These are phyloP conservation scores for Pseudomyrmex sp. DNA, from an alignment of 1,140 invertebrate genomes.

Conservation along the genomic window DNA sequence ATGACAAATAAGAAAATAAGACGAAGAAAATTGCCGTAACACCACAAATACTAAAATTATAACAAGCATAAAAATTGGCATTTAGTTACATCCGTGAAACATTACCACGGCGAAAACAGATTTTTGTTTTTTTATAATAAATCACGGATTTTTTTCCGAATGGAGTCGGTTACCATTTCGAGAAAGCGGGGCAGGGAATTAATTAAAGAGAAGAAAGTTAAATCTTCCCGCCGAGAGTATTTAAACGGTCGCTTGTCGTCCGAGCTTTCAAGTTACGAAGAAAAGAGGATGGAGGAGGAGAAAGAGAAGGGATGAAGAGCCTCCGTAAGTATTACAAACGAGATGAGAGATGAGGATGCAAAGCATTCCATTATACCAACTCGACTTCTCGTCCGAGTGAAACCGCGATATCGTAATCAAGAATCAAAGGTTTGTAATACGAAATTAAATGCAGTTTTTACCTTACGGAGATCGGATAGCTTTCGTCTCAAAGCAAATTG, in stretches of 20 bases:
- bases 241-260: conserved; percentile 40
- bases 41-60: not conserved
- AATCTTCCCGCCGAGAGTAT: conserved; percentile 3
- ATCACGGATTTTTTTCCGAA: not conserved
- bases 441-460: conserved; percentile 27
- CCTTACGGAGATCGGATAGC: not conserved
- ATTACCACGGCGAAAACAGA: too few species aligned
- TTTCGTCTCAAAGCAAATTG: not conserved
- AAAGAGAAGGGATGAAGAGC: not conserved
- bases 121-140: not conserved
- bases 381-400: conserved; percentile 1
- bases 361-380: conserved; percentile 1
- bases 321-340: conserved; percentile 43
- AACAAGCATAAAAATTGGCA: not conserved
- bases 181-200: conserved; percentile 51
- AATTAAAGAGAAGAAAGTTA: conserved; percentile 46
- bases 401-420: conserved; percentile 31
- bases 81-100: too few species aligned
- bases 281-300: not conserved
- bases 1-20: conserved; percentile 48
- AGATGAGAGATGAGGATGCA: conserved; percentile 36
- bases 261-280: conserved; percentile 15
- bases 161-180: not conserved
- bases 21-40: not conserved
- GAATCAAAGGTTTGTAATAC: conserved; percentile 24